Conservation (phyloP, 2,888 invertebrate species). For the Troides aeacus region DNA sequence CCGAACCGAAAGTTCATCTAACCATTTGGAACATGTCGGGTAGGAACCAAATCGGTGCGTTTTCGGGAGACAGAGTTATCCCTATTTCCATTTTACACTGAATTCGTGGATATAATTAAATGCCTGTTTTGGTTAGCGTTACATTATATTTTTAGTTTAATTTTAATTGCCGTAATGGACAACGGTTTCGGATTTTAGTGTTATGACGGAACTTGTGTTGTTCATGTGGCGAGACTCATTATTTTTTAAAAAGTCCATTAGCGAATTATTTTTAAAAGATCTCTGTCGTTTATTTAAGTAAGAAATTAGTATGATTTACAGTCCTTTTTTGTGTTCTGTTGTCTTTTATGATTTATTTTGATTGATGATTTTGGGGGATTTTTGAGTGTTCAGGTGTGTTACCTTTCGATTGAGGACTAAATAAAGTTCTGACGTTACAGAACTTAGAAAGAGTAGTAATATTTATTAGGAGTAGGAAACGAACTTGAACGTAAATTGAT, state of each 20-base stretch:
- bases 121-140: slow-evolving; percentile 56
- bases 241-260: slow-evolving; percentile 49
- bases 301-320: slow-evolving; percentile 46
- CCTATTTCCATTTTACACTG: no score
- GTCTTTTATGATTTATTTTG: slow-evolving; percentile 38
- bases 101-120: slow-evolving; percentile 24
- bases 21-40: no score
- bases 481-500: not conserved
- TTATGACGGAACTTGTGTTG: slow-evolving; percentile 27
- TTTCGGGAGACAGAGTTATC: no score
- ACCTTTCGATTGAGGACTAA: not conserved
- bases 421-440: not conserved
- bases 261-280: slow-evolving; percentile 62
- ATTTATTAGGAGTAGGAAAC: slow-evolving; percentile 19
- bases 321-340: slow-evolving; percentile 49
- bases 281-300: slow-evolving; percentile 48
- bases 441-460: not conserved
- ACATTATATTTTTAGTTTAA: slow-evolving; percentile 37
- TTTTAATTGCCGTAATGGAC: slow-evolving; percentile 17
- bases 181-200: slow-evolving; percentile 3
- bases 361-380: slow-evolving; percentile 19
- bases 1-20: not conserved
- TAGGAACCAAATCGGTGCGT: no score
- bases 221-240: slow-evolving; percentile 41
- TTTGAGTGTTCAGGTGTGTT: not conserved